Evolutionary conservation across 2,888 invertebrate genomes (phyloP).

Genomic region (Caenorhabditis becei): DNA sequence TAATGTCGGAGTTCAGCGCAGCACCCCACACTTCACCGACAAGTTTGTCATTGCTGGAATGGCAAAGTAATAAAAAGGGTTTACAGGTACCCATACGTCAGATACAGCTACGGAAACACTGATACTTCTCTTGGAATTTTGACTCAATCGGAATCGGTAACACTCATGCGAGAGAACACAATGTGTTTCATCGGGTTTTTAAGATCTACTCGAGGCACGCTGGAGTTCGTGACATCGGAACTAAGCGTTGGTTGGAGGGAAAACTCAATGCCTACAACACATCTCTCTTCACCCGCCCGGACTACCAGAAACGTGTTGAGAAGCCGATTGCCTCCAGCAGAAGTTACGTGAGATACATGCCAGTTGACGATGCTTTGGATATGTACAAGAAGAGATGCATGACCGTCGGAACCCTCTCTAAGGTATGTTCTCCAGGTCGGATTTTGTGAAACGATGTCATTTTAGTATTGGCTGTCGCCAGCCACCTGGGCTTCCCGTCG

Average conservation of each 20-base stretch:
- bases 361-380: conserved; percentile 80
- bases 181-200: not conserved
- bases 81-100: conserved; percentile 77
- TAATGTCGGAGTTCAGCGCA: conserved; percentile 80
- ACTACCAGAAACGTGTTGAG: conserved; percentile 71
- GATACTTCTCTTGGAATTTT: conserved; percentile 76
- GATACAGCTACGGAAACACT: conserved; percentile 72
- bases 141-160: conserved; percentile 78
- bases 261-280: conserved; percentile 80
- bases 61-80: not conserved
- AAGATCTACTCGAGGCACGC: conserved; percentile 70
- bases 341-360: conserved; percentile 81
- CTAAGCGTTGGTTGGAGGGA: conserved; percentile 81
- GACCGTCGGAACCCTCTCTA: conserved; percentile 80
- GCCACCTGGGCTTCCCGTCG: conserved; percentile 77
- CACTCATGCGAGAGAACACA: not conserved
- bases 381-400: conserved; percentile 81
- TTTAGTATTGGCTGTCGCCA: conserved; percentile 80
- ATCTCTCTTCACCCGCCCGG: conserved; percentile 75
- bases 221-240: conserved; percentile 79
- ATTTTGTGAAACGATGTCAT: not conserved
- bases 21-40: conserved; percentile 79
- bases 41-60: conserved; percentile 48
- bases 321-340: conserved; percentile 75
- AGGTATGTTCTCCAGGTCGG: conserved; percentile 58